Evolutionary conservation across 2,888 invertebrate species (phyloP).

Genomic region (Acholoe squamosa): DNA sequence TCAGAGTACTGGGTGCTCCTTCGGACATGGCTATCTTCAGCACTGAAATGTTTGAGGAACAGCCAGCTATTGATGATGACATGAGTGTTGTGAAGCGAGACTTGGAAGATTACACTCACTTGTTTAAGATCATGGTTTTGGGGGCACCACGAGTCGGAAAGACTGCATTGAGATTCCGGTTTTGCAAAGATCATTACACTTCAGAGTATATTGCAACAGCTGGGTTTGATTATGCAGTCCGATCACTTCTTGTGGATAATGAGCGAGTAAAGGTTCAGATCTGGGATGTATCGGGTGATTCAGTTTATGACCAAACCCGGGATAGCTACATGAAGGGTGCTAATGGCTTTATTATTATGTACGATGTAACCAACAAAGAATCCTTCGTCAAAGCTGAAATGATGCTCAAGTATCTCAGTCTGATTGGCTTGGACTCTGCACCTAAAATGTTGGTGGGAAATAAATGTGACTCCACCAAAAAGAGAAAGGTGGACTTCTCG

Average conservation of each 20-base stretch:
- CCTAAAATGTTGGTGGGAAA: conserved; percentile 69
- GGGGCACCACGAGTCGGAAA: conserved; percentile 67
- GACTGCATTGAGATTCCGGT: conserved; percentile 66
- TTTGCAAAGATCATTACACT: conserved; percentile 66
- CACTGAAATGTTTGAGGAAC: conserved; percentile 63
- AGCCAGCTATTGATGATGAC: not conserved
- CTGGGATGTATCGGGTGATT: conserved; percentile 69
- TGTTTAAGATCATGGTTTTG: conserved; percentile 68
- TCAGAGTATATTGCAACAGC: conserved; percentile 67
- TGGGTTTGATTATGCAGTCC: conserved; percentile 67
- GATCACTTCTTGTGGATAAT: conserved; percentile 65
- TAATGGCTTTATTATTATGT: conserved; percentile 68
- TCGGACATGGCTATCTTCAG: not conserved
- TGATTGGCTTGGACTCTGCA: conserved; percentile 48
- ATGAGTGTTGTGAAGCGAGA: not conserved
- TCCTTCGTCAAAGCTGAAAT: conserved; percentile 66
- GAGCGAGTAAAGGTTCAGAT: conserved; percentile 65
- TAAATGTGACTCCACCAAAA: conserved; percentile 65
- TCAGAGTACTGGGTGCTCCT: not conserved
- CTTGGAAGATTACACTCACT: conserved; percentile 66
- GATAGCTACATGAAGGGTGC: conserved; percentile 69
- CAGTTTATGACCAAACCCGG: conserved; percentile 64
- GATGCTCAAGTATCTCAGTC: conserved; percentile 66
- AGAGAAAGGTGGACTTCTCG: conserved; percentile 53
- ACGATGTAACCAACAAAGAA: conserved; percentile 65